phyloP scores from a whole-genome alignment of 2,888 invertebrate genomes.

The Andrena bicolor region DNA sequence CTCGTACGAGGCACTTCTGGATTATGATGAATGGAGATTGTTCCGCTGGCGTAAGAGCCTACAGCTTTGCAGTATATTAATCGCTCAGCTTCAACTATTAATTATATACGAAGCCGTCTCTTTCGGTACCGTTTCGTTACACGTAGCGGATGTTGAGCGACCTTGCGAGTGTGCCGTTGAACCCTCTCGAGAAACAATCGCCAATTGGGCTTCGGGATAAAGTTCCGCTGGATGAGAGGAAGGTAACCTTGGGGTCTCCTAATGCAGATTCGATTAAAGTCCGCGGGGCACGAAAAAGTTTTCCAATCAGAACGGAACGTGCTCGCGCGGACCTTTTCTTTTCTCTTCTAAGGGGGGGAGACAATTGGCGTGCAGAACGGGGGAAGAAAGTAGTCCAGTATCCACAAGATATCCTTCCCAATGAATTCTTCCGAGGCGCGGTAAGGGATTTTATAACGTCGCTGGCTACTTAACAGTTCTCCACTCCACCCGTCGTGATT shows the following conservation, averaged over 20 bases:
- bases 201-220: not conserved
- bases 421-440: slow-evolving; percentile 47
- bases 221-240: not conserved
- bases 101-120: not conserved
- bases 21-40: slow-evolving; percentile 17
- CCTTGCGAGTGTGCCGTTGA: not conserved
- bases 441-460: slow-evolving; percentile 49
- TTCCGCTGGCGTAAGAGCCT: not conserved
- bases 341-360: slow-evolving; percentile 25
- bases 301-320: slow-evolving; percentile 79
- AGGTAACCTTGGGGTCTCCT: slow-evolving; percentile 8
- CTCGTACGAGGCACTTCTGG: slow-evolving; percentile 20
- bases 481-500: slow-evolving; percentile 19
- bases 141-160: not conserved
- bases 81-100: not conserved
- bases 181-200: not conserved
- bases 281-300: slow-evolving; percentile 75
- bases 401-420: slow-evolving; percentile 54
- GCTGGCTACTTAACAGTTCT: slow-evolving; percentile 48
- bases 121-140: not conserved
- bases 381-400: slow-evolving; percentile 51
- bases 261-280: slow-evolving; percentile 81
- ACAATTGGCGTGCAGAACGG: slow-evolving; percentile 22
- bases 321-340: slow-evolving; percentile 57
- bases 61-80: not conserved